These are phyloP conservation scores for Regulus satrapa DNA, from an alignment of 2,113 vertebrate species.

Conservation along the genomic window DNA sequence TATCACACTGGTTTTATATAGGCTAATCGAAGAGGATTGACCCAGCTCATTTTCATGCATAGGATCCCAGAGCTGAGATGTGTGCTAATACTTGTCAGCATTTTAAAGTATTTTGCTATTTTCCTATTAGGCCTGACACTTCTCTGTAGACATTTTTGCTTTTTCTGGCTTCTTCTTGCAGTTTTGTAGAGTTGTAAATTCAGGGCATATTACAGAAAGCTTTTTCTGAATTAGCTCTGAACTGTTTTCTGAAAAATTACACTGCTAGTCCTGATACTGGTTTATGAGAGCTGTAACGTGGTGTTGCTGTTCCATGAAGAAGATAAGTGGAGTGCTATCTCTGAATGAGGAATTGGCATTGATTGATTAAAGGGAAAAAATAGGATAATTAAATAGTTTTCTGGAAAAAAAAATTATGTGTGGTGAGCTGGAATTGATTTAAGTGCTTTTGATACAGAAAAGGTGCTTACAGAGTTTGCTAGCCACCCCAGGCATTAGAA, in stretches of 20 bases:
- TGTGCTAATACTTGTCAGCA: neutral
- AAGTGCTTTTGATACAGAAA: neutral
- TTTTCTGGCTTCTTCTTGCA: neutral
- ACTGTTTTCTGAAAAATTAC: neutral
- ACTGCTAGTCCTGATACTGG: neutral
- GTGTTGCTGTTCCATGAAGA: neutral
- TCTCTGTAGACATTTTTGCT: neutral
- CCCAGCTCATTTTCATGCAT: neutral
- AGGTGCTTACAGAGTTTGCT: neutral
- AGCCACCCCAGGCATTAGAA: neutral
- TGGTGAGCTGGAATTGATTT: neutral
- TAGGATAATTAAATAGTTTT: neutral
- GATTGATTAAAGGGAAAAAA: neutral
- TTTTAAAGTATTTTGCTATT: neutral
- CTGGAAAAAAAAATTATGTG: neutral
- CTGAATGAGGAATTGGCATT: neutral
- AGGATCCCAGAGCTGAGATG: neutral
- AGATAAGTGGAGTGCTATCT: neutral
- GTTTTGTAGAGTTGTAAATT: neutral
- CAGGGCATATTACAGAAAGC: neutral
- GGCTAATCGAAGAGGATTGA: neutral
- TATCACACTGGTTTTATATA: neutral
- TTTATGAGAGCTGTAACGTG: neutral
- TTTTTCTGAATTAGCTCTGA: neutral
- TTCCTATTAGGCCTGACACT: neutral